Conservation (phyloP, 2,888 invertebrate species). For the Drosophila koepferae region DNA sequence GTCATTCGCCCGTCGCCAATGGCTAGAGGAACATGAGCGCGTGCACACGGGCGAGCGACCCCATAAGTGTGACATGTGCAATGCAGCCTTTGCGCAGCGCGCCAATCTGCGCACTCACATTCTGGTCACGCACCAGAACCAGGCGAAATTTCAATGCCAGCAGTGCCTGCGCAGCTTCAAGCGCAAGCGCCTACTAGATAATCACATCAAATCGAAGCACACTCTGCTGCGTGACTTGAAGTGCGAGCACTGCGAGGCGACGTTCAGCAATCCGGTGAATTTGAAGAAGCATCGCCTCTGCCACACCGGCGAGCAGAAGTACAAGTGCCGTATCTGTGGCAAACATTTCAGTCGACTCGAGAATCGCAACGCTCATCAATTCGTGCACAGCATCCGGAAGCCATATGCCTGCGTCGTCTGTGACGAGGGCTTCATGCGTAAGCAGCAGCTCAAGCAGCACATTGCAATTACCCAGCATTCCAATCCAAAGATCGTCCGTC, state of each 20-base stretch:
- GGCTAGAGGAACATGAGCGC: slow-evolving; percentile 92
- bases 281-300: slow-evolving; percentile 91
- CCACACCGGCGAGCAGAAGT: slow-evolving; percentile 92
- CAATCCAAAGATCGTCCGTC: slow-evolving; percentile 93
- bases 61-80: slow-evolving; percentile 92
- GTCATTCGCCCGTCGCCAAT: slow-evolving; percentile 88
- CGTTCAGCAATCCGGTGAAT: slow-evolving; percentile 93
- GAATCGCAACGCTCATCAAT: slow-evolving; percentile 93
- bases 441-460: slow-evolving; percentile 91
- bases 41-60: slow-evolving; percentile 93
- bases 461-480: slow-evolving; percentile 88
- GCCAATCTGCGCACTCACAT: slow-evolving; percentile 93
- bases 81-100: slow-evolving; percentile 92
- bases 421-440: slow-evolving; percentile 93
- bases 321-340: slow-evolving; percentile 92
- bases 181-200: slow-evolving; percentile 88
- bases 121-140: slow-evolving; percentile 91
- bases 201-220: slow-evolving; percentile 92
- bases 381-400: slow-evolving; percentile 94
- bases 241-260: slow-evolving; percentile 90
- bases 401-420: slow-evolving; percentile 94
- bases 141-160: slow-evolving; percentile 88
- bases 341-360: slow-evolving; percentile 94
- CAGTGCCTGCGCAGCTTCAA: slow-evolving; percentile 92
- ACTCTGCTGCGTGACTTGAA: slow-evolving; percentile 92